Conservation (phyloP, 2,888 invertebrate genomes). For the Idaea biselata region DNA sequence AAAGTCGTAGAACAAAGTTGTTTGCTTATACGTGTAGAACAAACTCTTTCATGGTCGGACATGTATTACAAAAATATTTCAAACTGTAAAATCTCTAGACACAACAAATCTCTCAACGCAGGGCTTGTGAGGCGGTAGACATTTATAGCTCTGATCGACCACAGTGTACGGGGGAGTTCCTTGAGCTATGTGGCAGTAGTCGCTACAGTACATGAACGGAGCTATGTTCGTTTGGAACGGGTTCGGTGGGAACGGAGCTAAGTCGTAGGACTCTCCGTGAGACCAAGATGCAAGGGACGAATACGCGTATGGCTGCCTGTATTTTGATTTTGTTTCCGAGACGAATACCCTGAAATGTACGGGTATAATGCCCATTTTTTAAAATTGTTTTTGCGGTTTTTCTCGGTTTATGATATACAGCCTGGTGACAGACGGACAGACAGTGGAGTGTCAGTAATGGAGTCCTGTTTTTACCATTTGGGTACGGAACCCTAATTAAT, state of each 20-base stretch:
- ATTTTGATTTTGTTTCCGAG: constrained; percentile 65
- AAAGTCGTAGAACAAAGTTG: too few species aligned
- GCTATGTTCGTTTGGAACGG: constrained; percentile 70
- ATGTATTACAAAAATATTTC: constrained; percentile 1
- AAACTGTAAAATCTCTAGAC: constrained; percentile 45
- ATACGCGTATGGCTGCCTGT: constrained; percentile 51
- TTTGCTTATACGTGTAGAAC: too few species aligned
- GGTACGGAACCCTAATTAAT: too few species aligned
- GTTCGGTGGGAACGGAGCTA: constrained; percentile 66
- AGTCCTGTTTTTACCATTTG: too few species aligned
- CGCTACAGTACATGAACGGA: constrained; percentile 75
- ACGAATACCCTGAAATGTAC: constrained; percentile 58
- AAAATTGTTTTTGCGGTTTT: too few species aligned
- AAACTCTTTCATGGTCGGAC: too few species aligned
- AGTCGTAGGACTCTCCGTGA: constrained; percentile 61
- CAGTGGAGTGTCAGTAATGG: too few species aligned
- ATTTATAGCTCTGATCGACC: constrained; percentile 56
- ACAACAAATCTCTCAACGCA: constrained; percentile 52
- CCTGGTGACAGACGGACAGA: too few species aligned
- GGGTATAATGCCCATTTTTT: too few species aligned
- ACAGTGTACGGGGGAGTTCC: constrained; percentile 63
- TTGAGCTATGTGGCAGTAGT: constrained; percentile 67
- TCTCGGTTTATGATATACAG: too few species aligned
- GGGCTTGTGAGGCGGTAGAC: constrained; percentile 43
- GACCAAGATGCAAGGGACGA: constrained; percentile 58